Evolutionary conservation across 2,113 vertebrate species (phyloP), one percentile per base, ranked within the genome.

Genomic region (Raja brachyura): DNA sequence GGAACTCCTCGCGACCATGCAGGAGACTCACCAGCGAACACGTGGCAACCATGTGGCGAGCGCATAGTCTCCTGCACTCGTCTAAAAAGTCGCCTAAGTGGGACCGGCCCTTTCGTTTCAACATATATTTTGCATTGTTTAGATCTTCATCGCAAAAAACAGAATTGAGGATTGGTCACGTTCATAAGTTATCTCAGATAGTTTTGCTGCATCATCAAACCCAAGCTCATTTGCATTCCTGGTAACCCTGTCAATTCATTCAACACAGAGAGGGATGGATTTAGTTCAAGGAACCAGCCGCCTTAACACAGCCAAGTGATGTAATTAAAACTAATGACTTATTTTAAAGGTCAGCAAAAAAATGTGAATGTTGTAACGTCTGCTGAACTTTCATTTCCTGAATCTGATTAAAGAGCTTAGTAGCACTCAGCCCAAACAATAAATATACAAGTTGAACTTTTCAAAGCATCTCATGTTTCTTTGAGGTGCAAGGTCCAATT

Each of bases 331-430:
- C 28, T 0, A 88, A 88, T 66, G 11, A 63, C 83, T 63, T 88
- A 14, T 88, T 13, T 63, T 66, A 63, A 88, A 83, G 54, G 48
- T 56, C 79, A 83, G 48, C 1, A 54, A 54, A 61, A 59, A 86
- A 86, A 63, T 18, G 28, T 31, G 83, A 16, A 88, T 66, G 83
- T 88, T 88, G 83, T 63, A 88, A 88, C 59, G 59, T 88, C 83
- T 88, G 83, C 83, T 88, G 83, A 88, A 66, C 14, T 88, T 88
- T 66, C 83, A 88, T 88, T 88, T 88, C 83, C 83, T 88, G 83
- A 63, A 33, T 63, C 83, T 88, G 83, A 33, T 88, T 88, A 63
- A 31, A 56, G 28, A 63, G 83, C 83, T 88, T 59, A 88, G 28
- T 63, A 88, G 61, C 61, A 63, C 59, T 31, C 56, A 66, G 59